These are phyloP conservation scores for Leuciscus waleckii DNA, from an alignment of 2,797 vertebrate genomes.

Conservation along the genomic window DNA sequence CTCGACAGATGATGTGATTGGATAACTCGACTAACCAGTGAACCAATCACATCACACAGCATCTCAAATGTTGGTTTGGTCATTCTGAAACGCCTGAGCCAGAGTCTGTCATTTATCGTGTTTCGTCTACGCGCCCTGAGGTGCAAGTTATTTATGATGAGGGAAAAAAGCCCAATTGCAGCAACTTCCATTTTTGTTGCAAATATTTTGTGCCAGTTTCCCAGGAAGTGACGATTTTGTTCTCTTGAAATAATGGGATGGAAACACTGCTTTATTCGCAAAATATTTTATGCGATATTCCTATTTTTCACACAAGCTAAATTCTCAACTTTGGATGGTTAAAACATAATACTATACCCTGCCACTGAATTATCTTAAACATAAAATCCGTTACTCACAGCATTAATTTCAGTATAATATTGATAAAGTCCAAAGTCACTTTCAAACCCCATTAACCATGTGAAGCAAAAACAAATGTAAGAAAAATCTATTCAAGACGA, in stretches of 20 bases:
- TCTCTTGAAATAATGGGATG: not conserved
- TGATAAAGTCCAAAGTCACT: slow-evolving; percentile 20
- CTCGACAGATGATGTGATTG: not conserved
- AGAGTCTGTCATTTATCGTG: not conserved
- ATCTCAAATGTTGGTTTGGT: not conserved
- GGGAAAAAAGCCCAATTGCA: not conserved
- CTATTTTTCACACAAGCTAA: not conserved
- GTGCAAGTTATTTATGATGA: not conserved
- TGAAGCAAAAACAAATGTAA: not conserved
- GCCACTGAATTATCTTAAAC: not conserved
- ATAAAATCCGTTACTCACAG: not conserved
- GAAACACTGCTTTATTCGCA: not conserved
- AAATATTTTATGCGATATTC: not conserved
- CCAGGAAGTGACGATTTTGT: not conserved
- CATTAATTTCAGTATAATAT: not conserved
- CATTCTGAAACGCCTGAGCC: not conserved
- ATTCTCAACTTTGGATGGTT: not conserved
- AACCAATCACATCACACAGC: not conserved
- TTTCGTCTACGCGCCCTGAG: not conserved
- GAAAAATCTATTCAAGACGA: not conserved
- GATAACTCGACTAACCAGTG: not conserved
- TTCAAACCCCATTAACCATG: slow-evolving; percentile 3
- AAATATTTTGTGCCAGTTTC: not conserved
- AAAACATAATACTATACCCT: not conserved
- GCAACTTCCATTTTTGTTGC: not conserved